Conservation (phyloP, 2,888 invertebrate species). For the Ypsolopha scabrella region DNA sequence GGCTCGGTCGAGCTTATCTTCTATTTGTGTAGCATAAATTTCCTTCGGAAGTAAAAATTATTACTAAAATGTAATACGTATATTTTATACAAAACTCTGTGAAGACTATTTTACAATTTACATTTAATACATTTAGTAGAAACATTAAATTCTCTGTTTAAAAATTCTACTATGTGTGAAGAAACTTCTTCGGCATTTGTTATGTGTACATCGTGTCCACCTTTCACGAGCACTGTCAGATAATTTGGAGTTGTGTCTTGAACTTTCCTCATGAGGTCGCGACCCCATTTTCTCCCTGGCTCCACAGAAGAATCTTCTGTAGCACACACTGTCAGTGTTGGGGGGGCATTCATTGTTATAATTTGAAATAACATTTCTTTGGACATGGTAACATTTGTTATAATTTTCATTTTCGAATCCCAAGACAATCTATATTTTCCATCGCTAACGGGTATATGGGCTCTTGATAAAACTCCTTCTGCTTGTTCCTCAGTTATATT, state of each 20-base stretch:
- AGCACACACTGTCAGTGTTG: constrained; percentile 27
- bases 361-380: constrained; percentile 26
- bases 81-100: no score
- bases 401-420: constrained; percentile 34
- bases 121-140: neutral
- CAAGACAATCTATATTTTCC: constrained; percentile 48
- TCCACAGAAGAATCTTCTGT: constrained; percentile 16
- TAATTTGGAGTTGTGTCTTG: constrained; percentile 20
- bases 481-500: constrained; percentile 54
- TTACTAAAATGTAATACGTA: no score
- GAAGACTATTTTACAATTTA: neutral
- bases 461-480: constrained; percentile 51
- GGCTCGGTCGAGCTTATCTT: no score
- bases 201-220: constrained; percentile 71
- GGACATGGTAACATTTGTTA: constrained; percentile 17
- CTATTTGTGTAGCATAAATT: no score
- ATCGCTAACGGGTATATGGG: constrained; percentile 39
- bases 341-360: constrained; percentile 23
- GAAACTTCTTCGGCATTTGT: constrained; percentile 61
- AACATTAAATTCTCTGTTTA: constrained; percentile 18
- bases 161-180: constrained; percentile 33
- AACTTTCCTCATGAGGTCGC: constrained; percentile 21
- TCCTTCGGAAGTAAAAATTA: no score
- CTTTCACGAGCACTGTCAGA: constrained; percentile 34
- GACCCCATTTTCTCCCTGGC: constrained; percentile 16